Evolutionary conservation across 2,113 vertebrate genomes (phyloP).

Genomic region (Salvelinus fontinalis): DNA sequence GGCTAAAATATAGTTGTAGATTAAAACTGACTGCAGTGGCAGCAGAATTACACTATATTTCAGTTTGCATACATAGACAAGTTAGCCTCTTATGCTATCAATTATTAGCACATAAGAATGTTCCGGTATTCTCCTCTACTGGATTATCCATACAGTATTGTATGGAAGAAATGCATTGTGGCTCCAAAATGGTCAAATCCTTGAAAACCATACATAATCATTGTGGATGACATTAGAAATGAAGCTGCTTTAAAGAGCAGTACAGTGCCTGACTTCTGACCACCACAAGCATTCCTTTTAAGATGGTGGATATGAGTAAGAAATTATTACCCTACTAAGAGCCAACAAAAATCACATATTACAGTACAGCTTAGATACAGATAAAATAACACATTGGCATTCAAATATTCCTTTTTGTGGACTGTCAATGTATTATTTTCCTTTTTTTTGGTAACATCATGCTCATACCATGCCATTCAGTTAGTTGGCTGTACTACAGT

Average conservation of each 20-base stretch:
- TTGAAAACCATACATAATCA: constrained; percentile 49
- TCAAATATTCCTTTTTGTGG: neutral
- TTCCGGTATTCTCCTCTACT: neutral
- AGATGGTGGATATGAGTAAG: constrained; percentile 34
- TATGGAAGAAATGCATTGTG: neutral
- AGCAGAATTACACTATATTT: neutral
- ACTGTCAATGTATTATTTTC: constrained; percentile 24
- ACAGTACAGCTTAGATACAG: neutral
- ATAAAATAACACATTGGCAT: neutral
- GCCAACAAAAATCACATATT: neutral
- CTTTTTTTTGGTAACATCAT: constrained; percentile 12
- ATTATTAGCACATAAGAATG: no score
- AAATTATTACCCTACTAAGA: constrained; percentile 17
- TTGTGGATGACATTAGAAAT: constrained; percentile 39
- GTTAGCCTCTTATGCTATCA: no score
- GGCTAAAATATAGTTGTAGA: neutral
- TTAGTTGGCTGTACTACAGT: neutral
- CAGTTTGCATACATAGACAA: no score
- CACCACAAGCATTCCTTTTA: constrained; percentile 31
- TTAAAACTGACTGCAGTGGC: neutral
- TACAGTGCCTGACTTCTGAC: constrained; percentile 30
- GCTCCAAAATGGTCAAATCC: constrained; percentile 24
- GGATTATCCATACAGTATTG: neutral
- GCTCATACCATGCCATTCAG: neutral
- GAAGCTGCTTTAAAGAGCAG: constrained; percentile 34